Evolutionary conservation across 2,888 invertebrate species (phyloP).

Genomic region (Erebia aethiops): DNA sequence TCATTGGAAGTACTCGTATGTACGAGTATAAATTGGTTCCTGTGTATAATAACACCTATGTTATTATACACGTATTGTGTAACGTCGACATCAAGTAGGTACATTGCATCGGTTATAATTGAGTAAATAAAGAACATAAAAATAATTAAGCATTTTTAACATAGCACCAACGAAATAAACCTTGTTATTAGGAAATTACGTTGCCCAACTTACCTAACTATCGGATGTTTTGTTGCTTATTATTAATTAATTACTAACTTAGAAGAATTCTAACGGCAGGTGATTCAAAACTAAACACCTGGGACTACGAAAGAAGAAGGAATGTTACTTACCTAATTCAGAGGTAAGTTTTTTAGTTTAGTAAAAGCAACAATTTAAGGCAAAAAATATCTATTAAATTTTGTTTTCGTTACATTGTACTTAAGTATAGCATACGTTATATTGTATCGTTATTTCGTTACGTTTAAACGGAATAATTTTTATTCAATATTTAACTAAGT

Average conservation of each 20-base stretch:
- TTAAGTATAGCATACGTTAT: no score
- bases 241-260: neutral
- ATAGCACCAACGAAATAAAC: constrained; percentile 6
- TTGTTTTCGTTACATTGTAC: no score
- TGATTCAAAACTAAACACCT: neutral
- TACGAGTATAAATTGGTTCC: constrained; percentile 35
- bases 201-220: neutral
- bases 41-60: constrained; percentile 28
- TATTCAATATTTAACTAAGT: no score
- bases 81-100: constrained; percentile 21
- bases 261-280: neutral
- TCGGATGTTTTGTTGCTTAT: neutral
- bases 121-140: constrained; percentile 28
- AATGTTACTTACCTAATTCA: no score
- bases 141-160: constrained; percentile 22
- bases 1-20: constrained; percentile 27
- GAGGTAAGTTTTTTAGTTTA: no score
- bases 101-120: constrained; percentile 14
- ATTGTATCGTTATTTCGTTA: no score
- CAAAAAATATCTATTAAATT: no score
- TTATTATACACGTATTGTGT: constrained; percentile 17
- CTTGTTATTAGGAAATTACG: constrained; percentile 3
- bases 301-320: neutral
- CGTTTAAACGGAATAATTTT: no score
- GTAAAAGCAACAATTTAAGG: no score